Evolutionary conservation across 2,113 vertebrate species (phyloP).

Genomic region (Pseudonaja textilis): DNA sequence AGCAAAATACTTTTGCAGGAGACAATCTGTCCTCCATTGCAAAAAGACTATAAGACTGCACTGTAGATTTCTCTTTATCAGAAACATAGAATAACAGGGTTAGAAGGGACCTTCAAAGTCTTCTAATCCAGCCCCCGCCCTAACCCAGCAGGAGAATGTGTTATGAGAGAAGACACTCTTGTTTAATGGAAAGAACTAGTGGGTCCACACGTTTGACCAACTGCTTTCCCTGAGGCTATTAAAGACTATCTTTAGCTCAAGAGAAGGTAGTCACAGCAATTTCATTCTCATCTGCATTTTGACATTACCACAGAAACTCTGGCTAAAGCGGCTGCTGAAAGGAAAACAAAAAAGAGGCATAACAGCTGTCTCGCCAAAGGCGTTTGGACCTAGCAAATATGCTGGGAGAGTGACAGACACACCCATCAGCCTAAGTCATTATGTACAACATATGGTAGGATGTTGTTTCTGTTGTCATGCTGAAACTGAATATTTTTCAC

Average conservation of each 20-base stretch:
- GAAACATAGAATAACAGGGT: not conserved
- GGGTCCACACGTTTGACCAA: fast-evolving
- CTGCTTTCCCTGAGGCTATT: not conserved
- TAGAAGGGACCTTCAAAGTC: not conserved
- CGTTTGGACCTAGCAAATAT: conserved; percentile 34
- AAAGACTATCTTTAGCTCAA: not conserved
- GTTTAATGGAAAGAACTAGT: fast-evolving
- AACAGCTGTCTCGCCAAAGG: conserved; percentile 50
- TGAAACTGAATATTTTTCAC: conserved; percentile 36
- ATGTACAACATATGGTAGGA: conserved; percentile 48
- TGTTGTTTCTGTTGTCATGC: conserved; percentile 37
- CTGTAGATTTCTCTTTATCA: not conserved
- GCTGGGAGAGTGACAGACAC: conserved; percentile 7
- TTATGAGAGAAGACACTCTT: fast-evolving
- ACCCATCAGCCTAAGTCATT: conserved; percentile 27
- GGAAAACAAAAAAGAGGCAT: not conserved
- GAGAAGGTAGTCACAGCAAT: not conserved
- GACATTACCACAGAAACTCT: conserved; percentile 34
- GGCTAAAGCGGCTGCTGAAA: not conserved
- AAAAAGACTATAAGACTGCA: not conserved
- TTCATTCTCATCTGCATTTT: not conserved
- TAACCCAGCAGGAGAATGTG: fast-evolving
- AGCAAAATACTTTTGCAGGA: not conserved
- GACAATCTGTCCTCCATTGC: not conserved
- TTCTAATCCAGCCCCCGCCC: no score